phyloP scores from a whole-genome alignment of 2,797 vertebrate genomes.

The Ispidina lecontei region DNA sequence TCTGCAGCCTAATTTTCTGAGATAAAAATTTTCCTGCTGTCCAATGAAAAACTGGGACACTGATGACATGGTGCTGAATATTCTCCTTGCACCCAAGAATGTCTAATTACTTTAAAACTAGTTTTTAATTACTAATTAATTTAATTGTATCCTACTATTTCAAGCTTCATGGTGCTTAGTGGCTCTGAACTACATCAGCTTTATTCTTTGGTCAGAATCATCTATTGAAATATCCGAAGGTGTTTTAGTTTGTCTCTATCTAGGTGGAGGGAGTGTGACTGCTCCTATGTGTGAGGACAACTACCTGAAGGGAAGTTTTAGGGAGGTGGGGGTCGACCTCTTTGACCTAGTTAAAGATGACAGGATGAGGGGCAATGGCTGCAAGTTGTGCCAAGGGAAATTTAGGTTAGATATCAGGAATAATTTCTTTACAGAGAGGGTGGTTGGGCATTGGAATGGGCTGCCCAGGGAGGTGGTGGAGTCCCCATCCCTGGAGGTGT shows the following conservation, averaged over 20 bases:
- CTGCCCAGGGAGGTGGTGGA: too few relatives aligned
- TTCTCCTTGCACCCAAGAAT: not conserved
- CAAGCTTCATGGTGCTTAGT: not conserved
- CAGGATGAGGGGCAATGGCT: too few relatives aligned
- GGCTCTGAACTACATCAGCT: not conserved
- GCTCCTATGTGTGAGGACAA: not conserved
- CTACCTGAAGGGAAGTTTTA: too few relatives aligned
- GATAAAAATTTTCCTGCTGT: not conserved
- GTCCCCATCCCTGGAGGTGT: too few relatives aligned
- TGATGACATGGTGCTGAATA: not conserved
- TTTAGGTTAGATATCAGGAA: too few relatives aligned
- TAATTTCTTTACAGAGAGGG: too few relatives aligned
- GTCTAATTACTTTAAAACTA: not conserved
- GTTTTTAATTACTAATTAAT: not conserved
- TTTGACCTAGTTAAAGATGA: too few relatives aligned
- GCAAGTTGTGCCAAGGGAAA: too few relatives aligned
- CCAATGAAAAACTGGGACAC: fast-evolving
- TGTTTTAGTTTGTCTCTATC: not conserved
- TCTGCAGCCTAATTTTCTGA: not conserved
- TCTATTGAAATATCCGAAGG: not conserved
- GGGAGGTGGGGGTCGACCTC: too few relatives aligned
- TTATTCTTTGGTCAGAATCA: not conserved
- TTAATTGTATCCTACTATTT: not conserved
- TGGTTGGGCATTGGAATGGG: too few relatives aligned
- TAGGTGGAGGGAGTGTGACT: not conserved